Conservation (phyloP, 2,888 invertebrate genomes). For the Andrena minutula region DNA sequence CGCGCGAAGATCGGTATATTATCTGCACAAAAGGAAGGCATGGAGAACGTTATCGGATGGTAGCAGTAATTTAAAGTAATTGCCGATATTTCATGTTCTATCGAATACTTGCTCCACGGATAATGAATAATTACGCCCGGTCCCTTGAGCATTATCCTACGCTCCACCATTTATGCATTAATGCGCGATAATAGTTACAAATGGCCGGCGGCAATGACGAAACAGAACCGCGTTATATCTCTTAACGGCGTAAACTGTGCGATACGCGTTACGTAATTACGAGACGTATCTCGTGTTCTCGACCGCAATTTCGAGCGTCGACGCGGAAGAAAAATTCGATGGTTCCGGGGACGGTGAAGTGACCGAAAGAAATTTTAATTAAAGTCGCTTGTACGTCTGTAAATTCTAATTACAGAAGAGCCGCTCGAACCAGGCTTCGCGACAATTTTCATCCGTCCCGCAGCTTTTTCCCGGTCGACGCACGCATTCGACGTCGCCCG, state of each 20-base stretch:
- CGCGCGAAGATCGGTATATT: constrained; percentile 26
- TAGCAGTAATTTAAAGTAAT: constrained; percentile 62
- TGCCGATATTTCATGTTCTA: constrained; percentile 52
- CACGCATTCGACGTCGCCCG: neutral
- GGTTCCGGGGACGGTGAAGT: neutral
- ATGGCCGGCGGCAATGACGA: constrained; percentile 51
- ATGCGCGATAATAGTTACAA: constrained; percentile 62
- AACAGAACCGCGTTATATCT: constrained; percentile 36
- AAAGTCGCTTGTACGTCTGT: constrained; percentile 33
- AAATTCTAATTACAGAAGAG: constrained; percentile 49
- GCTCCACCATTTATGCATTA: constrained; percentile 53
- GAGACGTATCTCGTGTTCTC: neutral
- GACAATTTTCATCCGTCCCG: constrained; percentile 10
- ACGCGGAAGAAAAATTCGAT: constrained; percentile 20
- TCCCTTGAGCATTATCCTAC: constrained; percentile 52
- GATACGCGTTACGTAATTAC: constrained; percentile 29
- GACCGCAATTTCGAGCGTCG: constrained; percentile 6
- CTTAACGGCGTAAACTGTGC: constrained; percentile 22
- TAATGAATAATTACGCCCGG: constrained; percentile 63
- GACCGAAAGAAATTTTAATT: constrained; percentile 49
- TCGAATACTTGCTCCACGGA: constrained; percentile 46
- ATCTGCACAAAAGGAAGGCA: constrained; percentile 23
- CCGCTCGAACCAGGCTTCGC: constrained; percentile 17
- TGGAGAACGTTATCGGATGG: constrained; percentile 34
- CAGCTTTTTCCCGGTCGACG: constrained; percentile 8